Evolutionary conservation across 1,140 invertebrate species (phyloP), one percentile per base, ranked within the genome.

Genomic region (Zaprionus capensis): DNA sequence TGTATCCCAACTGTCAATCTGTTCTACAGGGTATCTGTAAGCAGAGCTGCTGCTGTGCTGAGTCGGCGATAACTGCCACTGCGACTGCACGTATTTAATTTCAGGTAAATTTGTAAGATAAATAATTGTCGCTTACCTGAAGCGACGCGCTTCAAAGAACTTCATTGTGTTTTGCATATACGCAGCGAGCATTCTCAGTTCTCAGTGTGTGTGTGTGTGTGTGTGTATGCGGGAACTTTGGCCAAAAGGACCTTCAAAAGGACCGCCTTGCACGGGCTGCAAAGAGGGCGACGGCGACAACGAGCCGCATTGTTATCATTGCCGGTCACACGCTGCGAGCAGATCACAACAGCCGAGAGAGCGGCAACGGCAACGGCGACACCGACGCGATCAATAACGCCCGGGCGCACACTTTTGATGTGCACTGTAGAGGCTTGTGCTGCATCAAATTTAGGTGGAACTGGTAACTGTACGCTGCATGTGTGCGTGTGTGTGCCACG

Each of bases 31-130:
- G 63, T 77, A 73, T 74, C 12, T 26, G 58, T 55, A 26, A 15
- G 38, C 20, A 41, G 49, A 46, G 57, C 5, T 5, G 46, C 46
- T 51, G 46, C 12, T 49, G 56, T 49, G 62, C 31, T 0, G 62
- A 49, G 62, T 34, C 56, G 75, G 71, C 41, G n/a, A 44, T n/a
- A 44, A 44, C 41, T 44, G 41, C 41, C 41, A 46, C 41, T 46
- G 41, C 7, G 41, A 74, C 69, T 66, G 46, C 46, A 88, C 79
- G 85, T 88, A 88, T 88, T 88, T 88, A 88, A 88, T 88, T 88
- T 88, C 85, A 88, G 85, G 85, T 88, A 88, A 90, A 88, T 88
- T 88, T 88, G 85, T 88, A 90, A 90, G 85, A 90, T 88, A 88
- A 88, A 88, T 90, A 88, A 88, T 90, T 88, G 85, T 88, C 85